phyloP scores from a whole-genome alignment of 2,113 vertebrate species.

The Penelope pileata region DNA sequence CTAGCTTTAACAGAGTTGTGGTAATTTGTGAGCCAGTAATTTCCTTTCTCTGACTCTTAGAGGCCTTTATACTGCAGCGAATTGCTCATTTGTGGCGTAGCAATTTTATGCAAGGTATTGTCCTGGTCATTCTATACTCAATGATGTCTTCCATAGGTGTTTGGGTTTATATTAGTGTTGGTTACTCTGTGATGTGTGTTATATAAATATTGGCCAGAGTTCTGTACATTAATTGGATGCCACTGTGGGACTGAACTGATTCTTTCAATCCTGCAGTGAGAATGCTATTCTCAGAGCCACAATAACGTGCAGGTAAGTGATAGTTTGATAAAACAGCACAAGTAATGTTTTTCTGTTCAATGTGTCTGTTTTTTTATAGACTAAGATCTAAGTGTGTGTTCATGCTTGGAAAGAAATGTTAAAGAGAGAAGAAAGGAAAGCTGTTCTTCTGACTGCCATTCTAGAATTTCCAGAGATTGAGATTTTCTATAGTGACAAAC shows the following conservation, averaged over 20 bases:
- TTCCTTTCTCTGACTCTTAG: conserved; percentile 8
- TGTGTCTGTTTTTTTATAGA: not conserved
- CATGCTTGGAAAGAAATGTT: not conserved
- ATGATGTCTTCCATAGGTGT: conserved; percentile 18
- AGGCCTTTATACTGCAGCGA: conserved; percentile 15
- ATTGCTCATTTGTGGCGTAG: conserved; percentile 21
- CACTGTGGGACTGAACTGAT: not conserved
- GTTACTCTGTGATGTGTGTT: conserved; percentile 18
- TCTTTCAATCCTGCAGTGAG: not conserved
- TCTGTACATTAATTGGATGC: conserved; percentile 30
- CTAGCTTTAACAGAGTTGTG: not conserved
- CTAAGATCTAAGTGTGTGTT: not conserved
- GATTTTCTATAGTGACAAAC: not conserved
- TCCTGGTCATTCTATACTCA: conserved; percentile 23
- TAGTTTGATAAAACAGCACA: not conserved
- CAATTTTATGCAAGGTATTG: conserved; percentile 8
- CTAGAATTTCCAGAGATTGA: not conserved
- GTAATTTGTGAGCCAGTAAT: conserved; percentile 31
- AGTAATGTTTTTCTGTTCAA: not conserved
- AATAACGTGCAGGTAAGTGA: not conserved
- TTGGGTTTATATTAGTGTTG: conserved; percentile 7
- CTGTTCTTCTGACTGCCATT: not conserved
- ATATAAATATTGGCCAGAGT: conserved; percentile 5
- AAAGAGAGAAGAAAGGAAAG: not conserved
- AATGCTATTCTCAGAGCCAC: not conserved